These are phyloP conservation scores for Tetrapedia diversipes DNA, from an alignment of 2,888 invertebrate genomes.

Conservation along the genomic window DNA sequence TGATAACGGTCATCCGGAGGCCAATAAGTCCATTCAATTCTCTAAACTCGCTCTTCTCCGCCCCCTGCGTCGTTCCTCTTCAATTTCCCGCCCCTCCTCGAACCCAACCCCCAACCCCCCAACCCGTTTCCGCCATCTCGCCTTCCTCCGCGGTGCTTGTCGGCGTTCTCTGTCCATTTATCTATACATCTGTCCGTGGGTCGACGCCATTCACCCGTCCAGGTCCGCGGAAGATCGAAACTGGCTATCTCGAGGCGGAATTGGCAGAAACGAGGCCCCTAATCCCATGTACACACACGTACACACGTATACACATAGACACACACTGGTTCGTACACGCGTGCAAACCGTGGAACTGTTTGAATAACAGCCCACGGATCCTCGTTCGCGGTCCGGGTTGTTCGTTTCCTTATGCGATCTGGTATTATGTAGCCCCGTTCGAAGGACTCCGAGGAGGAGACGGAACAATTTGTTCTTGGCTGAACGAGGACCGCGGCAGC, in stretches of 20 bases:
- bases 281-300: too few relatives aligned
- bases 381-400: neutral
- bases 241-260: constrained; percentile 46
- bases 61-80: constrained; percentile 29
- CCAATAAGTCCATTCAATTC: constrained; percentile 64
- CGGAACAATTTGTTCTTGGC: constrained; percentile 3
- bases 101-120: neutral
- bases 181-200: constrained; percentile 48
- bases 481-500: neutral
- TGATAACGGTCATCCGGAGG: constrained; percentile 65
- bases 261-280: constrained; percentile 55
- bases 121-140: too few relatives aligned
- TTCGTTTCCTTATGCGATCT: constrained; percentile 20
- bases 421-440: neutral
- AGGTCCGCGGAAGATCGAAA: constrained; percentile 49
- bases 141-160: neutral
- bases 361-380: constrained; percentile 23
- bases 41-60: constrained; percentile 49
- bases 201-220: constrained; percentile 20
- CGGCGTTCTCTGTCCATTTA: constrained; percentile 41
- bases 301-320: too few relatives aligned
- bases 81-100: neutral
- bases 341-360: too few relatives aligned
- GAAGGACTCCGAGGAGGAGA: constrained; percentile 1
- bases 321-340: too few relatives aligned